A percentile compares a stretch with the other conserved stretches of the same genome.
These are phyloP conservation scores for Acanthaster planci DNA, from an alignment of 35 echinoderm and acorn worm species.

Conservation along the genomic window DNA sequence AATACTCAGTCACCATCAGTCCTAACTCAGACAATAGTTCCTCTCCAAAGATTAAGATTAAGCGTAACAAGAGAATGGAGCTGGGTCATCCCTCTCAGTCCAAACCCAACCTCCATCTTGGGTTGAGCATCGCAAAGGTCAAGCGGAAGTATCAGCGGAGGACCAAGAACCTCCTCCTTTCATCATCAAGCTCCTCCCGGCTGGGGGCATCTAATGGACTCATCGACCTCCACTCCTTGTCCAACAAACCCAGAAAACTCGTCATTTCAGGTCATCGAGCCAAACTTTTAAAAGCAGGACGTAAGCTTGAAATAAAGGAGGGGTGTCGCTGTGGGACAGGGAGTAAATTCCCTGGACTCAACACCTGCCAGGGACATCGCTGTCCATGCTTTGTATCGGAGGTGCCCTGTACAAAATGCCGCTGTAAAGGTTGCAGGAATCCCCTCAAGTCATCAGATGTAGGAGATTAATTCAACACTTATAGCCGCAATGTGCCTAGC, in stretches of 20 bases:
- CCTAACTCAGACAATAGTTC: conserved; percentile 1
- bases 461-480: too few relatives aligned
- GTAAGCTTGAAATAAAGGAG: conserved; percentile 35
- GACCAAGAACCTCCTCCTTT: background rate
- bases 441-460: conserved; percentile 34
- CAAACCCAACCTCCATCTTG: background rate
- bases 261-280: conserved; percentile 78
- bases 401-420: conserved; percentile 68
- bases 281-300: conserved; percentile 73
- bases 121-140: conserved; percentile 5
- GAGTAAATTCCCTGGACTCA: conserved; percentile 50
- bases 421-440: conserved; percentile 86
- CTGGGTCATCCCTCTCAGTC: background rate
- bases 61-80: background rate
- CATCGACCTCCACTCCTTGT: background rate
- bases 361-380: conserved; percentile 67
- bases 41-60: conserved; percentile 56
- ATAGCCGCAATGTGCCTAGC: too few relatives aligned
- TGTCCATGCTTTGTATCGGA: conserved; percentile 84
- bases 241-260: conserved; percentile 40
- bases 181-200: background rate
- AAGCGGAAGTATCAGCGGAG: conserved; percentile 16
- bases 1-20: conserved; percentile 16
- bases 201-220: background rate
- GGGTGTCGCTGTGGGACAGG: conserved; percentile 91